Percentiles rank a stretch among this genome's conserved stretches.
These are phyloP conservation scores for Scatophagus argus DNA, from an alignment of 2,113 vertebrate species.

Conservation along the genomic window DNA sequence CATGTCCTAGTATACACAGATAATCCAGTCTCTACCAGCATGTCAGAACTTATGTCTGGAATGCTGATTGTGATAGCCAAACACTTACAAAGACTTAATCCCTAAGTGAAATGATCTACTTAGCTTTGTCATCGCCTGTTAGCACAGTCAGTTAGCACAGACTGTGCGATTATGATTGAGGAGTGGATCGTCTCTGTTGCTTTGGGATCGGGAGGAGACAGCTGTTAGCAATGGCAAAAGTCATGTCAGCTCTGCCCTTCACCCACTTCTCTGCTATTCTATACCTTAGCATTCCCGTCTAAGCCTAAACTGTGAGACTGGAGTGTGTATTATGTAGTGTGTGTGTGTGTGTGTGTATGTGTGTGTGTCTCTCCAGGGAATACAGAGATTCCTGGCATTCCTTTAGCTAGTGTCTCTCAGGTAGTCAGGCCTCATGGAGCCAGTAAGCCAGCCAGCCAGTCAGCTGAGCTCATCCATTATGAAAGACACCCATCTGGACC, in stretches of 20 bases:
- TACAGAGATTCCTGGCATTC: constrained; percentile 80
- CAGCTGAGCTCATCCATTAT: constrained; percentile 79
- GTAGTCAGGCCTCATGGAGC: constrained; percentile 69
- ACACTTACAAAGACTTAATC: constrained; percentile 46
- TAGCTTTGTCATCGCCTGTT: constrained; percentile 26
- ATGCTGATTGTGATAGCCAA: constrained; percentile 26
- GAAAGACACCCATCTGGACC: constrained; percentile 74
- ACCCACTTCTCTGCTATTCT: constrained; percentile 31
- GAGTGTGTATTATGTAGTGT: background rate
- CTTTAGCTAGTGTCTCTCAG: constrained; percentile 68
- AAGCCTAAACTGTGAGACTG: constrained; percentile 21
- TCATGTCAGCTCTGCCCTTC: constrained; percentile 10
- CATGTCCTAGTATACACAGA: background rate
- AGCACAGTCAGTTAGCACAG: constrained; percentile 15
- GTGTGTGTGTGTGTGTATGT: constrained; percentile 20
- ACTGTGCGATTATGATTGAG: constrained; percentile 17
- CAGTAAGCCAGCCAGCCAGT: constrained; percentile 69
- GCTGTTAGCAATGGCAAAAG: constrained; percentile 18
- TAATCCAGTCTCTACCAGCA: background rate
- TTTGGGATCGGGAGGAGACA: background rate
- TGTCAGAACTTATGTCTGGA: constrained; percentile 28
- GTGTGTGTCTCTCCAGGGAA: constrained; percentile 56
- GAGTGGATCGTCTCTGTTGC: background rate
- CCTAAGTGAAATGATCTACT: constrained; percentile 36
- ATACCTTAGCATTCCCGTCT: constrained; percentile 32